phyloP scores from a whole-genome alignment of 2,113 vertebrate genomes.

The Parus major region DNA sequence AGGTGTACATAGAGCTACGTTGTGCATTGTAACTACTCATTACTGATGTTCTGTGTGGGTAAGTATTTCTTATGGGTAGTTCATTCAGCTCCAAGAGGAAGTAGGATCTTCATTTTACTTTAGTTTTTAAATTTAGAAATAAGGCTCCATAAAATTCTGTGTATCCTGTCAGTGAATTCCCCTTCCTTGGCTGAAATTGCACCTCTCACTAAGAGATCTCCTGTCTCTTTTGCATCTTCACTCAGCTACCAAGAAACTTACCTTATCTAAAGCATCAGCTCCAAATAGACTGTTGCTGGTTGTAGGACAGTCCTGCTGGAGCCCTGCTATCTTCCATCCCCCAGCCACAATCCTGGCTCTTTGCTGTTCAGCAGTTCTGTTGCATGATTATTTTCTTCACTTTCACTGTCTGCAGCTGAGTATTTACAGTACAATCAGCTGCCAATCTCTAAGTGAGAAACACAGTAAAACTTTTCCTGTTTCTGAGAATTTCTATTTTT shows the following conservation, averaged over 20 bases:
- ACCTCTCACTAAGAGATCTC: neutral
- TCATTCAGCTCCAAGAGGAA: neutral
- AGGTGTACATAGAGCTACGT: neutral
- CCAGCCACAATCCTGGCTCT: neutral
- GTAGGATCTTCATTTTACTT: neutral
- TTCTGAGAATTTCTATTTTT: neutral
- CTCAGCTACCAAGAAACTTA: neutral
- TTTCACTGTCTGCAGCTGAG: neutral
- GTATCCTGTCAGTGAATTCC: neutral
- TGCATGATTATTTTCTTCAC: neutral
- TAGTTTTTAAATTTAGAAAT: neutral
- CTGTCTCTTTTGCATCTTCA: neutral
- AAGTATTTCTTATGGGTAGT: neutral
- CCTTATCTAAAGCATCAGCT: neutral
- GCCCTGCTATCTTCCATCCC: neutral
- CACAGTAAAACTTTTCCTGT: neutral
- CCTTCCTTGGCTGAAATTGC: neutral
- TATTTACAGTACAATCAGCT: neutral
- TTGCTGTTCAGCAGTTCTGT: neutral
- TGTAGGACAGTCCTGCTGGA: neutral
- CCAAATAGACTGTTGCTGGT: neutral
- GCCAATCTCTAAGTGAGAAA: neutral
- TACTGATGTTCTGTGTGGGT: neutral
- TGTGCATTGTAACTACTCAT: neutral
- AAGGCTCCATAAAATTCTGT: neutral